These are phyloP conservation scores for Hyperoplus immaculatus DNA, from an alignment of 2,797 vertebrate species.

Conservation along the genomic window DNA sequence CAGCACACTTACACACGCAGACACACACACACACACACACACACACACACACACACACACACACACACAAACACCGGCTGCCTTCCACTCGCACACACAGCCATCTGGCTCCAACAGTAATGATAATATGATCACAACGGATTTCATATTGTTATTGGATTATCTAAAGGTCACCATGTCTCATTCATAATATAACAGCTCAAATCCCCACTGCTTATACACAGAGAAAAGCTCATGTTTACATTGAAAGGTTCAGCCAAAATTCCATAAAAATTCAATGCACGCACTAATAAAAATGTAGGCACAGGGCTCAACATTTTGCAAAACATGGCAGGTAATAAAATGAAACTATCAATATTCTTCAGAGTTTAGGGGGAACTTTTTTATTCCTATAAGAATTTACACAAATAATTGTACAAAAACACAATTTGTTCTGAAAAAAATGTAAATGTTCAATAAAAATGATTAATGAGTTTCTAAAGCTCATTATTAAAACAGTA, in stretches of 20 bases:
- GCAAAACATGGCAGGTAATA: background rate
- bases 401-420: too few species aligned
- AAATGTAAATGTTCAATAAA: too few species aligned
- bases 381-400: too few species aligned
- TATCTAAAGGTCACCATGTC: conserved; percentile 67
- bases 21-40: background rate
- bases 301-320: background rate
- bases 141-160: conserved; percentile 70
- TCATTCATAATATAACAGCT: conserved; percentile 47
- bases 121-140: conserved; percentile 69
- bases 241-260: conserved; percentile 6
- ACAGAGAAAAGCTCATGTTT: conserved; percentile 12
- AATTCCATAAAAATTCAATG: background rate
- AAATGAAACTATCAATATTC: background rate
- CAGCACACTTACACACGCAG: background rate
- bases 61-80: background rate
- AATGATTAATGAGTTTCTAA: too few species aligned
- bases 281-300: background rate
- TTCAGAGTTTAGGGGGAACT: too few species aligned
- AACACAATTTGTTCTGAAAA: too few species aligned
- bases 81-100: conserved; percentile 26
- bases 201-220: conserved; percentile 19
- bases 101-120: conserved; percentile 66
- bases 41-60: conserved; percentile 13
- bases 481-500: too few species aligned